Percentiles rank a stretch among this genome's conserved stretches.
Evolutionary conservation across 2,113 vertebrate genomes (phyloP).

Genomic region (Coregonus clupeaformis): DNA sequence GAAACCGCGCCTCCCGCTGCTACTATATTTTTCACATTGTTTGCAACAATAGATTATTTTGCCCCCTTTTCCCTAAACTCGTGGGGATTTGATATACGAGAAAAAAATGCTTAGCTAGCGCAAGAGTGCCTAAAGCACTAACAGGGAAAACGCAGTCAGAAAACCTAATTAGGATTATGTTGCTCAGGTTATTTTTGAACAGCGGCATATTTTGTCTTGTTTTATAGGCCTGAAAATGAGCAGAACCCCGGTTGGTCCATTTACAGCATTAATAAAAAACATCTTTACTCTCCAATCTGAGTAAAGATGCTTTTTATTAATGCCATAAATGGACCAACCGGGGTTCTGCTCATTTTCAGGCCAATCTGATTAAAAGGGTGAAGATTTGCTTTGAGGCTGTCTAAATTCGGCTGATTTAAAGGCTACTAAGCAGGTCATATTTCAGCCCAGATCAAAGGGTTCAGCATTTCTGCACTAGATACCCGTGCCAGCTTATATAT

Average conservation of each 20-base stretch:
- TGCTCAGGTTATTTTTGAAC: conserved; percentile 12
- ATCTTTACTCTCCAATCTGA: conserved; percentile 35
- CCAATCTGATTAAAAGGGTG: conserved; percentile 33
- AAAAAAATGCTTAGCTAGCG: conserved; percentile 66
- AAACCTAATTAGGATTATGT: conserved; percentile 63
- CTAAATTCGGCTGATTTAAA: conserved; percentile 37
- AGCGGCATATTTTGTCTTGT: conserved; percentile 25
- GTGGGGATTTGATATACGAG: conserved; percentile 57
- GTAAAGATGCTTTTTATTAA: conserved; percentile 35
- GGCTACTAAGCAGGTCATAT: conserved; percentile 34
- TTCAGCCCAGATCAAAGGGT: conserved; percentile 30
- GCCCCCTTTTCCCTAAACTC: conserved; percentile 56
- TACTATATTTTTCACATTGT: conserved; percentile 45
- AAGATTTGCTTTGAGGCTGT: conserved; percentile 16
- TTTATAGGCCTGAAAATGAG: conserved; percentile 28
- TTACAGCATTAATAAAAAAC: conserved; percentile 34
- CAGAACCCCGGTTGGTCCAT: background rate
- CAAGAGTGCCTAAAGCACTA: conserved; percentile 50
- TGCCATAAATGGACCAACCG: conserved; percentile 14
- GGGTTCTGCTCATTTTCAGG: conserved; percentile 15
- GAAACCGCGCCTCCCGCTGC: background rate
- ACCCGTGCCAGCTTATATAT: conserved; percentile 26
- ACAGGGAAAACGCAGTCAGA: conserved; percentile 61
- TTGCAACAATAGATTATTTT: conserved; percentile 59
- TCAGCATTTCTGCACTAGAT: conserved; percentile 31